phyloP scores from a whole-genome alignment of 1,140 invertebrate species.

The Bathynomus jamesi region DNA sequence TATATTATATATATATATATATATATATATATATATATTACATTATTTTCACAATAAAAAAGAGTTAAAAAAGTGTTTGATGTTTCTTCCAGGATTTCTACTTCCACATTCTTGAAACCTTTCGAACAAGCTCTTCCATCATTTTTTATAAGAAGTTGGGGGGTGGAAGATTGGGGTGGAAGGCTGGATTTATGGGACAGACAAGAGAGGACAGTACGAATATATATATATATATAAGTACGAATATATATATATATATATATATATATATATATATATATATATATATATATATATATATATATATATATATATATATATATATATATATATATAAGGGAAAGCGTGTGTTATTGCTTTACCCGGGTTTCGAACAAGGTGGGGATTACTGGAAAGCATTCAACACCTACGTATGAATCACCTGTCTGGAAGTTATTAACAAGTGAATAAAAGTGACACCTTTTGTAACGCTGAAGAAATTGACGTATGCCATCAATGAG shows the following conservation, averaged over 20 bases:
- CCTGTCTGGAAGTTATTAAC: no score
- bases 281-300: slow-evolving; percentile 2
- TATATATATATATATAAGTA: not conserved
- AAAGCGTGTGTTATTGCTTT: no score
- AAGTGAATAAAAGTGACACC: no score
- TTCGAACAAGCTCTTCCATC: no score
- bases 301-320: slow-evolving; percentile 2
- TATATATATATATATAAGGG: not conserved
- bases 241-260: not conserved
- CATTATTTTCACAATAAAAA: not conserved
- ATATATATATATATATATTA: not conserved
- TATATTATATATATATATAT: not conserved
- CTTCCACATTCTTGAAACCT: no score
- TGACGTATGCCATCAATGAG: no score
- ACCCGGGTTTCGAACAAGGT: no score
- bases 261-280: slow-evolving; percentile 3
- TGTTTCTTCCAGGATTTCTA: no score
- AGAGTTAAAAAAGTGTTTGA: not conserved
- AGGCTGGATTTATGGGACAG: not conserved
- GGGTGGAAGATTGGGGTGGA: not conserved
- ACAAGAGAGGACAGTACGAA: not conserved
- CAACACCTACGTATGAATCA: no score
- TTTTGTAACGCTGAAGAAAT: no score
- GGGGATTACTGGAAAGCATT: no score
- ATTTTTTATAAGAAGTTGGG: not conserved